A percentile compares a stretch with the other conserved stretches of the same genome.
Conservation (phyloP, 2,888 invertebrate species). For the Phalangium opilio region DNA sequence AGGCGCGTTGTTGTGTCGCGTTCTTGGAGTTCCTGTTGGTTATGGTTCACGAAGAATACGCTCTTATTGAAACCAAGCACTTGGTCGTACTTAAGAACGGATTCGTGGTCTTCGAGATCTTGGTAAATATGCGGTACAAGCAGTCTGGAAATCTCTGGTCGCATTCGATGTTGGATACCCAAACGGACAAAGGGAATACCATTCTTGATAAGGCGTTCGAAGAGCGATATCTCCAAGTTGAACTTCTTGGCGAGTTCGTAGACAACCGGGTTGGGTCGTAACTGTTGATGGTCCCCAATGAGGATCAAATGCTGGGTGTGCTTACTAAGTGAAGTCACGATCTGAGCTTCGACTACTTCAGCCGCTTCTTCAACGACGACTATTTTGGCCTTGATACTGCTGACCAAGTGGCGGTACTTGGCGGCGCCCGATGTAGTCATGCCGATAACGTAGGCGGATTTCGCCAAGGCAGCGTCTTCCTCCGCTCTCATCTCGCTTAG, state of each 20-base stretch:
- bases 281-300: conserved; percentile 61
- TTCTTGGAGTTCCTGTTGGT: too few species aligned
- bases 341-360: conserved; percentile 35
- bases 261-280: conserved; percentile 54
- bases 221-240: conserved; percentile 58
- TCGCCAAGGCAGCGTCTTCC: too few species aligned
- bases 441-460: conserved; percentile 5
- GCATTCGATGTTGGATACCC: conserved; percentile 58
- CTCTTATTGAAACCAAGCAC: too few species aligned
- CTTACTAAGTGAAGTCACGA: conserved; percentile 30
- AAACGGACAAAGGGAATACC: conserved; percentile 44
- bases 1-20: too few species aligned
- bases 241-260: conserved; percentile 48
- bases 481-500: too few species aligned
- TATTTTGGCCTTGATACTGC: conserved; percentile 28
- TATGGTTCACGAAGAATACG: too few species aligned
- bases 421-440: conserved; percentile 28
- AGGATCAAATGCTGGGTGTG: conserved; percentile 28
- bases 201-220: conserved; percentile 61
- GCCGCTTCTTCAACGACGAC: conserved; percentile 37
- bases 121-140: conserved; percentile 20
- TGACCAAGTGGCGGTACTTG: conserved; percentile 17
- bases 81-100: too few species aligned
- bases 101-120: too few species aligned
- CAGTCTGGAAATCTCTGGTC: conserved; percentile 43